Percentiles rank a stretch among this genome's conserved stretches.
Conservation (phyloP, 2,797 vertebrate genomes). For the Furcifer pardalis region DNA sequence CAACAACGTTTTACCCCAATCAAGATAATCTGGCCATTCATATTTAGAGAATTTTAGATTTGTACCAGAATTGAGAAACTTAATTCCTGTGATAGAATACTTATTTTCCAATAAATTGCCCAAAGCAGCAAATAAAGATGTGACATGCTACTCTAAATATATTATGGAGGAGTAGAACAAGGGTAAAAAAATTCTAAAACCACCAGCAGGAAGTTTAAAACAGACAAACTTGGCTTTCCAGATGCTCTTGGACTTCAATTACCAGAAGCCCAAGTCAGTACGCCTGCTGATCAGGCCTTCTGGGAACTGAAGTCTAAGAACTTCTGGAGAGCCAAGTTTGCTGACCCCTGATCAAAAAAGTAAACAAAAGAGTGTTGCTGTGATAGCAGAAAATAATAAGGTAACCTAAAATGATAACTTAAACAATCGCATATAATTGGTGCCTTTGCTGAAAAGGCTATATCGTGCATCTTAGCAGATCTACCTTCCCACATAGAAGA, state of each 20-base stretch:
- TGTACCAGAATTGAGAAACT: background rate
- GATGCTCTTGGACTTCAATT: too few relatives aligned
- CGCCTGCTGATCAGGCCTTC: too few relatives aligned
- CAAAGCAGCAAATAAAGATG: background rate
- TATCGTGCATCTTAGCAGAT: background rate
- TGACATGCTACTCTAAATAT: background rate
- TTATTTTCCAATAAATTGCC: background rate
- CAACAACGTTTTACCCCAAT: background rate
- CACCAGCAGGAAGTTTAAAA: too few relatives aligned
- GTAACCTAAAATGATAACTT: too few relatives aligned
- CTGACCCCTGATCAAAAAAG: too few relatives aligned
- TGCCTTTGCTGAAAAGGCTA: background rate
- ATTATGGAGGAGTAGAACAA: background rate
- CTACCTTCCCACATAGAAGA: background rate
- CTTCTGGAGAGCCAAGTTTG: too few relatives aligned
- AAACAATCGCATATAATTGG: background rate
- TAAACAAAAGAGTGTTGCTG: background rate
- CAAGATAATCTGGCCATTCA: background rate
- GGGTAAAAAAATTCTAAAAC: background rate
- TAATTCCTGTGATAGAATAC: too few relatives aligned
- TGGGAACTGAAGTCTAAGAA: too few relatives aligned
- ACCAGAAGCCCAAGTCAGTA: too few relatives aligned
- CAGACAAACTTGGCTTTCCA: too few relatives aligned
- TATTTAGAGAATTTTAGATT: constrained; percentile 24
- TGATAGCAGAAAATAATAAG: background rate